Evolutionary conservation across 2,797 vertebrate species (phyloP).

Genomic region (Melanotaenia maccullochi): DNA sequence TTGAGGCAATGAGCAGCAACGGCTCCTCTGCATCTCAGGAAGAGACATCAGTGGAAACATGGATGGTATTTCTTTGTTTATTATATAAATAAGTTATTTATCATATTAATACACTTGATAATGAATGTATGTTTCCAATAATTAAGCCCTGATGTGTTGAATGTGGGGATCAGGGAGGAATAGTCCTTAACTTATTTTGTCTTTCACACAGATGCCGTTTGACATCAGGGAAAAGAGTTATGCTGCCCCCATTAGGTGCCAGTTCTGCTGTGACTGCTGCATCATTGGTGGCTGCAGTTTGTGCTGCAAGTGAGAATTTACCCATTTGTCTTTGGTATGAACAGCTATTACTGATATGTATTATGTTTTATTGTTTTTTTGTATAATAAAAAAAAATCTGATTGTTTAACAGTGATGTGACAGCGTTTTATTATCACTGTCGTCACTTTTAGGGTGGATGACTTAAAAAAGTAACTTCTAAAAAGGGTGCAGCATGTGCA

Average conservation of each 20-base stretch:
- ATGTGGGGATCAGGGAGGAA: neutral
- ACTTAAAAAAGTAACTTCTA: neutral
- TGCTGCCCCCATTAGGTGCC: conserved; percentile 7
- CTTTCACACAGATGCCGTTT: conserved; percentile 24
- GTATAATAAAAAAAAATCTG: neutral
- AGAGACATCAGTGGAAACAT: conserved; percentile 24
- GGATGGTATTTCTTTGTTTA: conserved; percentile 35
- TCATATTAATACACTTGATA: neutral
- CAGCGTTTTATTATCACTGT: neutral
- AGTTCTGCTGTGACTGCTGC: conserved; percentile 36
- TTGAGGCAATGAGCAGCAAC: neutral
- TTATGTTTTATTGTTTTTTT: neutral
- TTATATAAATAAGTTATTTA: neutral
- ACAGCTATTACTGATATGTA: neutral
- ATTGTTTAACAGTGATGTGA: neutral
- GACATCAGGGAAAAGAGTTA: neutral
- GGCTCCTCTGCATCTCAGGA: neutral
- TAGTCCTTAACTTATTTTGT: neutral
- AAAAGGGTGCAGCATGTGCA: neutral
- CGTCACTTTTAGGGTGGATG: neutral
- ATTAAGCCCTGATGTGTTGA: neutral
- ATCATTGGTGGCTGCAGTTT: neutral
- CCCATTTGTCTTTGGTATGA: too few relatives aligned
- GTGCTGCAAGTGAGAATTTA: conserved; percentile 18
- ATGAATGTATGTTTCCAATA: neutral